Conservation (phyloP, 2,888 invertebrate species). For the Fragum whitleyi region DNA sequence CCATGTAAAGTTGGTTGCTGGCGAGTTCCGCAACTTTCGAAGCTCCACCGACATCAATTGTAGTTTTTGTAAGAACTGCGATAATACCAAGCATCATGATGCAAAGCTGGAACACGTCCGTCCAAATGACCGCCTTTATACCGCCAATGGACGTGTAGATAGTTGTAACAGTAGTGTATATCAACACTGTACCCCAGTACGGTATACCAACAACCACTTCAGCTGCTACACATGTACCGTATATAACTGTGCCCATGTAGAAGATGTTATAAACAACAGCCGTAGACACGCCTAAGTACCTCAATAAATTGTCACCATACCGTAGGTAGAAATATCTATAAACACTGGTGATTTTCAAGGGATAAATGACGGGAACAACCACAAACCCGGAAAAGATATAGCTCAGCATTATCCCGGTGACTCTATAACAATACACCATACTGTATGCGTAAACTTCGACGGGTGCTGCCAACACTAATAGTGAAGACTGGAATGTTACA, state of each 20-base stretch:
- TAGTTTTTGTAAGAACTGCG: slow-evolving; percentile 35
- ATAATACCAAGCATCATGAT: slow-evolving; percentile 49
- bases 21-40: neutral
- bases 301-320: no score
- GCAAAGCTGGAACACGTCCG: slow-evolving; percentile 43
- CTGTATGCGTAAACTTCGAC: slow-evolving; percentile 29
- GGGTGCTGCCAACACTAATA: neutral
- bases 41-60: slow-evolving; percentile 27
- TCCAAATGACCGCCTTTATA: slow-evolving; percentile 51
- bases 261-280: no score
- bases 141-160: slow-evolving; percentile 50
- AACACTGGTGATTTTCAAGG: no score
- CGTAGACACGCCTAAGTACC: neutral
- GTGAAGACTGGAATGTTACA: slow-evolving; percentile 8
- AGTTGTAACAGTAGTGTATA: slow-evolving; percentile 39
- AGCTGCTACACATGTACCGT: slow-evolving; percentile 38
- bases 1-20: slow-evolving; percentile 13
- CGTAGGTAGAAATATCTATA: no score
- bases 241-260: neutral
- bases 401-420: neutral
- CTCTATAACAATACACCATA: neutral
- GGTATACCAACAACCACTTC: slow-evolving; percentile 38
- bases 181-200: slow-evolving; percentile 41
- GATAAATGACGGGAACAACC: no score
- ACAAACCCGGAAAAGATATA: slow-evolving; percentile 9